Base-by-base conservation (phyloP, 37 sponge, comb jelly and placozoan genomes). In the Geodia barretti region DNA sequence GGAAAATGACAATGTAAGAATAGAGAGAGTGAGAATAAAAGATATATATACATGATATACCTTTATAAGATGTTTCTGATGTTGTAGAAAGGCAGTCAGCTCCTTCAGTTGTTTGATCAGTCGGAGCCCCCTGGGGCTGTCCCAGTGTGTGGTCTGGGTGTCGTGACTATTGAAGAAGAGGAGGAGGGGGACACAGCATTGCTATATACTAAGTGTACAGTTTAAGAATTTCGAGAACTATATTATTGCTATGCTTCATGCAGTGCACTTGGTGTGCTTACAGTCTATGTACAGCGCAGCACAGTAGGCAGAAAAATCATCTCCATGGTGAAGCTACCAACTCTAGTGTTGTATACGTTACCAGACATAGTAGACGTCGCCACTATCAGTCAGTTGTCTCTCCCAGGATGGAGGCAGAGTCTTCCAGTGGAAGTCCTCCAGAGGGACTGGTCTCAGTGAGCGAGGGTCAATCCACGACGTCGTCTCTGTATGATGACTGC, bases 111-210 rank as follows among this genome's bases (percentile, higher is more conserved):
- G 87, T 14, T 68, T 74, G 58, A 76, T 79, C 28, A 86, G 90
- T 43, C 90, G 42, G 60, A 74, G 41, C 20, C 89, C 94, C 39
- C 83, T 54, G 36, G 94, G 94, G 75, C 66, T 43, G 68, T 93
- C 87, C 94, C 94, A 93, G 37, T 82, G 81, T 5, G 87, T 93
- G 23, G 72, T 89, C 90, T 93, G 89, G 8, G 80, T 93, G 75
- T 93, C 87, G 74, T 93, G 94, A 64, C 94, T 93, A 23, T 43
- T 69, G n/a, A n/a, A n/a, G n/a, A n/a, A n/a, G n/a, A n/a, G n/a
- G n/a, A n/a, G n/a, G n/a, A n/a, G n/a, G n/a, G n/a, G n/a, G n/a
- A n/a, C n/a, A n/a, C n/a, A n/a, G n/a, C n/a, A n/a, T n/a, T n/a
- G n/a, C n/a, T n/a, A n/a, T n/a, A n/a, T n/a, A n/a, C n/a, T n/a